Evolutionary conservation across 1,140 invertebrate genomes (phyloP), one percentile per base, ranked within the genome.

Genomic region (Oryctes rhinoceros): DNA sequence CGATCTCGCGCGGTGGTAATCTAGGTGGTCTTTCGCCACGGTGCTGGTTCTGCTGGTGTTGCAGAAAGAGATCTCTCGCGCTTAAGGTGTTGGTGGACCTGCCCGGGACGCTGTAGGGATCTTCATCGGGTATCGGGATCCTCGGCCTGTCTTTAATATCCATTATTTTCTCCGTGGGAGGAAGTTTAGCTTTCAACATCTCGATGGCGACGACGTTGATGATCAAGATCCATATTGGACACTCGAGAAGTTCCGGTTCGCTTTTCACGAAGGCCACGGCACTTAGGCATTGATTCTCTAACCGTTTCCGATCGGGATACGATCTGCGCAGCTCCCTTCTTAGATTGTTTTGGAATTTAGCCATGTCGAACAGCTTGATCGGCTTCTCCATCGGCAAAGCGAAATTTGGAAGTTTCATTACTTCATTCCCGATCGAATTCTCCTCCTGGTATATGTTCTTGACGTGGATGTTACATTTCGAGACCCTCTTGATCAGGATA

Each of bases 191-290:
- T 88, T 97, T 98, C 85, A 98, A 91, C 96, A 98, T 97, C 85
- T 98, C 96, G 90, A 98, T 93, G 82, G 96, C 96, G 80, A 98
- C 96, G 35, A 98, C 95, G 87, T 98, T 98, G 86, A 98, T 94
- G 86, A 98, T 94, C 83, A 98, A 92, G 81, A 98, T 94, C 97
- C 96, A 98, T 82, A 97, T 95, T 79, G 96, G 96, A 87, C 95
- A 96, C 85, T 97, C 94, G 67, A 97, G 90, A 37, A 96, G 89
- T 81, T 97, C 95, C 35, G 88, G 87, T 85, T 97, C 95, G 76
- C 94, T 93, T 88, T 95, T 95, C 75, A 97, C 96, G 87, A 98
- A 97, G 67, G 94, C 93, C 71, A 98, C 92, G 71, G 94, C 92
- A 84, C 95, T 95, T 77, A 98, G 90, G 88, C 96, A 98, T 85